phyloP scores from a whole-genome alignment of 2,888 invertebrate species.

The Amitus sp. region DNA sequence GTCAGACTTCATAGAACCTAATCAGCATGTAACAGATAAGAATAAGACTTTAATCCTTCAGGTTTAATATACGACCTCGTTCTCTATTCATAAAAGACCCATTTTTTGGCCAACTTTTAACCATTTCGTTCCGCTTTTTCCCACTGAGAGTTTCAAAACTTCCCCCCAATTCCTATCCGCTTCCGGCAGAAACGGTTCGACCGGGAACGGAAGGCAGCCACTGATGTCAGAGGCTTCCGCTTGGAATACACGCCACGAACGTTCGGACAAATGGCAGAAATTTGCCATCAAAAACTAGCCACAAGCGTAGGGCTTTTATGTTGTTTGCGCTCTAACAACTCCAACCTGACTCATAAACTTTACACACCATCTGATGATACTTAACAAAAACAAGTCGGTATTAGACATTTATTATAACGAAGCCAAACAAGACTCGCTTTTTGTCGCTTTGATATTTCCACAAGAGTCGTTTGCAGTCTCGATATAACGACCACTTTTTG shows the following conservation, averaged over 20 bases:
- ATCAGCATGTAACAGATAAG: no score
- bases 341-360: background rate
- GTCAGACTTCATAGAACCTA: no score
- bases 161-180: slow-evolving; percentile 27
- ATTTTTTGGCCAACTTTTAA: slow-evolving; percentile 53
- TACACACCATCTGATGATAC: background rate
- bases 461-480: background rate
- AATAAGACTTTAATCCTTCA: no score
- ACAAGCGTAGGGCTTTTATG: background rate
- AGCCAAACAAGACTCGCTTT: background rate
- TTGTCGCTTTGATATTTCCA: background rate
- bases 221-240: slow-evolving; percentile 41
- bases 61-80: no score
- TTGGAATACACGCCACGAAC: slow-evolving; percentile 23
- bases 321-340: background rate
- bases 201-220: slow-evolving; percentile 24
- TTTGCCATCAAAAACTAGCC: background rate
- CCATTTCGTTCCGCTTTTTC: slow-evolving; percentile 56
- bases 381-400: background rate
- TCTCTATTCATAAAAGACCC: no score
- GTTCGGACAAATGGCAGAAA: slow-evolving; percentile 1
- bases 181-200: slow-evolving; percentile 23
- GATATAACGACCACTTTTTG: background rate
- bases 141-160: slow-evolving; percentile 44
- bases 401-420: background rate